Evolutionary conservation across 2,888 invertebrate genomes (phyloP).

Genomic region (Ypsolopha sequella): DNA sequence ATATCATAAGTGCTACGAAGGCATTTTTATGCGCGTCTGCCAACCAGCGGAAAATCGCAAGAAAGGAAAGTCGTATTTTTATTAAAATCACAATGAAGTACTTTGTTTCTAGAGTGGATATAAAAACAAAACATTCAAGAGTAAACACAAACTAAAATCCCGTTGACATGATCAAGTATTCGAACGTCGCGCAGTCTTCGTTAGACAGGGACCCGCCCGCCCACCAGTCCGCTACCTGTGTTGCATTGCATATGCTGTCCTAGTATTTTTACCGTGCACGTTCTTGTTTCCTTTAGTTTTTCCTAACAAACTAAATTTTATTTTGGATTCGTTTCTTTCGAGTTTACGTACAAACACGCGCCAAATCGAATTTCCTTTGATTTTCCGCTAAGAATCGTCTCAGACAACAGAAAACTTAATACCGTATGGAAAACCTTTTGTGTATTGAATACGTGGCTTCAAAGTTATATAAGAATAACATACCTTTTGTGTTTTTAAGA

Average conservation of each 20-base stretch:
- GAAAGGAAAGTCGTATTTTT: too few relatives aligned
- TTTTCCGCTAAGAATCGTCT: conserved; percentile 25
- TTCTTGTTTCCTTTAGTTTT: conserved; percentile 7
- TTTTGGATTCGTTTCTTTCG: conserved; percentile 11
- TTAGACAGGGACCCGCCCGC: conserved; percentile 29
- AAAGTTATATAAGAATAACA: too few relatives aligned
- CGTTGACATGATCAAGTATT: conserved; percentile 53
- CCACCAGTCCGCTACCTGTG: conserved; percentile 43
- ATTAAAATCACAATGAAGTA: too few relatives aligned
- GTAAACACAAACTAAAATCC: conserved; percentile 30
- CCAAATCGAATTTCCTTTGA: conserved; percentile 64
- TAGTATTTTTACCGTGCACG: conserved; percentile 1
- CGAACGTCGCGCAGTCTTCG: conserved; percentile 50
- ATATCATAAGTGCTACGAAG: too few relatives aligned
- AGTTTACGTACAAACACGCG: conserved; percentile 23
- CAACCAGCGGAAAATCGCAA: too few relatives aligned
- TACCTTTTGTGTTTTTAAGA: conserved; percentile 6
- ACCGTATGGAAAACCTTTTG: conserved; percentile 5
- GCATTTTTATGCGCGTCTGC: too few relatives aligned
- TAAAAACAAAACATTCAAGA: conserved; percentile 6
- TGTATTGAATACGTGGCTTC: neutral
- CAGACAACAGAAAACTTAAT: conserved; percentile 34
- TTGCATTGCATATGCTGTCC: conserved; percentile 67
- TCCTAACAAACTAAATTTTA: conserved; percentile 11
- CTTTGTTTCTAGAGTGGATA: too few relatives aligned